Base-by-base conservation (phyloP, 2,888 invertebrate genomes). In the Athrips mouffetella region DNA sequence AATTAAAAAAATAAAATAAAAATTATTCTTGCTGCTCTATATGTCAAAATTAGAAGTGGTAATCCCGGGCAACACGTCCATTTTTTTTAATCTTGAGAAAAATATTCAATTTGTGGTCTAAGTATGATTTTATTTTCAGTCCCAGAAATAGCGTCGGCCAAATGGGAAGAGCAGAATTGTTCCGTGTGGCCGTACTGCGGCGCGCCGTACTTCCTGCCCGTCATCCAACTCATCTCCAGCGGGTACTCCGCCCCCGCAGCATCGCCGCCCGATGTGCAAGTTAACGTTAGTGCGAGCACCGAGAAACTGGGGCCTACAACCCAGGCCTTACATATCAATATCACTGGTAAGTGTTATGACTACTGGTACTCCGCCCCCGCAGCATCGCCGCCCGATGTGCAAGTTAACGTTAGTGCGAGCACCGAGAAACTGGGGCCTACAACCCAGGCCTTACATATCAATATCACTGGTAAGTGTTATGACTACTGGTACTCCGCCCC, bases 191-290 rank as follows among this genome's bases (percentile, higher is more conserved):
- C 92, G 58, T 95, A 94, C 80, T 96, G 95, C 80, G 95, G 95
- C 49, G 85, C 93, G 78, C 95, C 96, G 10, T 95, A 94, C 83
- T 90, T 92, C 68, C 91, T 95, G 75, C 95, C 96, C 29, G 93
- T 93, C 58, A 86, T 91, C 51, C 86, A 90, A 45, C 91, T 94
- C 64, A 84, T 95, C 60, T 90, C 90, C 89, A 89, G 83, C 74
- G 92, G 92, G 16, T 90, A 90, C 75, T 91, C 90, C 89, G 75
- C 91, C 55, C 89, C 90, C 35, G 62, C 67, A 49, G 90, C 89
- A 15, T 85, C 89, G 8, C 76, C 84, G 42, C 91, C 91, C 25
- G 68, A 65, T 40, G 41, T 45, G 31, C 25, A 18, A 11, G 25
- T 45, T 47, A 33, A 25, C 30, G 49, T 41, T 42, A 53, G 57